Base-by-base conservation (phyloP, 2,888 invertebrate species). In the Drosophila acutilabella region DNA sequence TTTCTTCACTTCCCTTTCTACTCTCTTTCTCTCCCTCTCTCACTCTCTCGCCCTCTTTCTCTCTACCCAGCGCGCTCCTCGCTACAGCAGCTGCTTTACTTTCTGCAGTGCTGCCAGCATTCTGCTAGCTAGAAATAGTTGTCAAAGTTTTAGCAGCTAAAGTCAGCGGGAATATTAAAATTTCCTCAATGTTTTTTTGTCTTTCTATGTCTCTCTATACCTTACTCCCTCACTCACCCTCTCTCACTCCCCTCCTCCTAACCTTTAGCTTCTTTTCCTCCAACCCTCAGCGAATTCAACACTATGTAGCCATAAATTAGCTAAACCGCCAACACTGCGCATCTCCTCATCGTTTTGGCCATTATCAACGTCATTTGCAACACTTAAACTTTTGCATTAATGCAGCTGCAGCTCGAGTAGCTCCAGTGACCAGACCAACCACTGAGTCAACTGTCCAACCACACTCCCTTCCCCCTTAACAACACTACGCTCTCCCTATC, bases 331-430 rank as follows among this genome's bases (percentile, higher is more conserved):
- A 13, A 1, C 36, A 36, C 36, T 5, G 18, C 11, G 4, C 36
- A 14, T 2, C 18, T 48, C 58, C 45, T 52, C 70, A 71, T 45
- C 67, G 65, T 53, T 64, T 50, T 66, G 74, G 48, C 77, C 87
- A 86, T 83, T 86, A 83, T 81, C 81, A 83, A 75, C 84, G 84
- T 83, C 82, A 83, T 83, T 83, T 83, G 87, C 81, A 80, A 71
- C 87, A 83, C 82, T 83, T 83, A 79, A 81, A 83, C 81, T 83
- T 77, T 77, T 79, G 86, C 84, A 83, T 86, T 83, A 83, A 86
- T 81, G 72, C 79, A 71, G 77, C 61, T 50, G 18, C 57, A 50
- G 57, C 57, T 61, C 45, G 54, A 58, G 58, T 41, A 58, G 56
- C 57, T 51, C 57, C 74, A 61, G 44, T 67, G 71, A 54, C 77